Base-by-base conservation (phyloP, 2,888 invertebrate genomes). In the Nomada ferruginata region DNA sequence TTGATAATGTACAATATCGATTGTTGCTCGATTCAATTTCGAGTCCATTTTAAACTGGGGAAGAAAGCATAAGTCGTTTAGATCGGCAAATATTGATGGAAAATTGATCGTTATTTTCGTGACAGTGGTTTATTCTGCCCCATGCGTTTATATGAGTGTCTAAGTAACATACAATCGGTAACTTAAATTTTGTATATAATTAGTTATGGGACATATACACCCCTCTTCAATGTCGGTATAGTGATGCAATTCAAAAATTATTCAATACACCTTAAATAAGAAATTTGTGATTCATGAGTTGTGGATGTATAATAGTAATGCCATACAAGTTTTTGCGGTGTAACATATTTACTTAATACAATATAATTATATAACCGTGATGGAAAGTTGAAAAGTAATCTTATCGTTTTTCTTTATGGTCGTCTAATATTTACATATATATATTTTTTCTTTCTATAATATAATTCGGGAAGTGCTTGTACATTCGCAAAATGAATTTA, bases 71-170 rank as follows among this genome's bases (percentile, higher is more conserved):
- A 13, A 63, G 20, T 26, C n/a, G 13, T 26, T 52, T 36, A 42
- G 26, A 23, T 66, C 23, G 42, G 7, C 7, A 29, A 20, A 13
- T 11, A 23, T 23, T 11, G 2, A 42, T 42, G 7, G 29, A 66
- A 68, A 11, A 15, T 52, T 59, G 42, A 53, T 64, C 36, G 13
- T 63, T 57, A 68, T 74, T 68, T 65, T 79, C 59, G 44, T 29
- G 65, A 66, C n/a, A 53, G 36, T 20, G 26, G 47, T 76, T 70
- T 55, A 66, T 68, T 65, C 60, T 79, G n/a, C 52, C 64, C 29
- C 7, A 5, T 47, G 36, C 59, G 42, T 23, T 50, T 65, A 59
- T 47, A 65, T 53, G 26, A 13, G 42, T 61, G 4, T 23, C n/a
- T 61, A 50, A 20, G 47, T 71, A 76, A 76, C 15, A 55, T 44